phyloP scores from a whole-genome alignment of 1,140 invertebrate genomes.

The Dinoponera quadriceps region DNA sequence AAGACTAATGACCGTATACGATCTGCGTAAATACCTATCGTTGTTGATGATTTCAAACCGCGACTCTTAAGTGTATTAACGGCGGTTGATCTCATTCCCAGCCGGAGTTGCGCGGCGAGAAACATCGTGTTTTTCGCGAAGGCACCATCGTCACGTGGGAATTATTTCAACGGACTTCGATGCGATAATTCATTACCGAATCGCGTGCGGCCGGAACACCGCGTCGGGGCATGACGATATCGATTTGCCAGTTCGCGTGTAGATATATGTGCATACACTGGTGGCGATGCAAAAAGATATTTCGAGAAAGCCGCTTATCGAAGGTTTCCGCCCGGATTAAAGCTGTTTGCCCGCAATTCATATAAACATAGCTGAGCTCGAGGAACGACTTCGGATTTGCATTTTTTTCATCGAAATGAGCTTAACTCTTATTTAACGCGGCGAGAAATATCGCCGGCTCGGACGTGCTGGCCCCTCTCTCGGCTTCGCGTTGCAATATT shows the following conservation, averaged over 20 bases:
- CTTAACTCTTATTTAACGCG: slow-evolving; percentile 34
- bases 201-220: slow-evolving; percentile 63
- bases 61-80: too few relatives aligned
- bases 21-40: slow-evolving; percentile 20
- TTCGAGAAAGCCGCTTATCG: slow-evolving; percentile 28
- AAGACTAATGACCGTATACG: slow-evolving; percentile 21
- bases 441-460: slow-evolving; percentile 13
- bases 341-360: slow-evolving; percentile 52
- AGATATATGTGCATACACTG: slow-evolving; percentile 11
- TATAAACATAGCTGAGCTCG: slow-evolving; percentile 54
- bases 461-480: too few relatives aligned
- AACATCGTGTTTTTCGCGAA: not conserved
- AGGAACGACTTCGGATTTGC: slow-evolving; percentile 48
- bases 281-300: slow-evolving; percentile 38
- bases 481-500: too few relatives aligned
- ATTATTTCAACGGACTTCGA: slow-evolving; percentile 59
- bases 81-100: too few relatives aligned
- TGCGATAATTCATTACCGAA: slow-evolving; percentile 71
- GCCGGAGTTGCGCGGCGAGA: not conserved
- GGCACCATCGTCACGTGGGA: slow-evolving; percentile 41
- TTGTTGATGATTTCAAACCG: too few relatives aligned
- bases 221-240: slow-evolving; percentile 49
- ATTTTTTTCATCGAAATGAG: slow-evolving; percentile 26
- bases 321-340: slow-evolving; percentile 40
- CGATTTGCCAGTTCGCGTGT: slow-evolving; percentile 49